These are phyloP conservation scores for Gopherus evgoodei DNA, from an alignment of 2,113 vertebrate species.

Conservation along the genomic window DNA sequence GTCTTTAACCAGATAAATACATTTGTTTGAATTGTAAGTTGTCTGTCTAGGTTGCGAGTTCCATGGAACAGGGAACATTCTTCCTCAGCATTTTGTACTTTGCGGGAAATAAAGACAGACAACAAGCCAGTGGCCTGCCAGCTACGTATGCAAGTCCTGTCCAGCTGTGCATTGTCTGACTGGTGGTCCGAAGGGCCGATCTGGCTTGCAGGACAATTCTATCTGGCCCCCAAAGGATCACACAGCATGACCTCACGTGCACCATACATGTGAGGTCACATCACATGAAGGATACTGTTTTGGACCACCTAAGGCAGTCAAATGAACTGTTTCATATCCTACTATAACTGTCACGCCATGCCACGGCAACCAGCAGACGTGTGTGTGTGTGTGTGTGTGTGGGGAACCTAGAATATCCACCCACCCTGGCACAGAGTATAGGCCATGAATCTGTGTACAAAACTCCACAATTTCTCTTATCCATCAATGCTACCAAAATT, in stretches of 20 bases:
- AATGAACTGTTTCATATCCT: background rate
- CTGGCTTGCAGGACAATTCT: background rate
- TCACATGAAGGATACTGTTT: background rate
- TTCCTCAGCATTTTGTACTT: background rate
- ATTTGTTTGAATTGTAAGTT: background rate
- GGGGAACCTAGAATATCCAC: background rate
- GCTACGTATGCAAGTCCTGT: background rate
- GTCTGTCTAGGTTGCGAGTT: rapidly evolving
- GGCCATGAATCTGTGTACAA: background rate
- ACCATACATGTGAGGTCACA: background rate
- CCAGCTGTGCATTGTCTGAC: background rate
- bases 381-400: background rate
- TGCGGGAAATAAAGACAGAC: background rate
- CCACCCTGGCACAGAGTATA: background rate
- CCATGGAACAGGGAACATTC: background rate
- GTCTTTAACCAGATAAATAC: background rate
- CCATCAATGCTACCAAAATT: background rate
- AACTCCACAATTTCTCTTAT: background rate
- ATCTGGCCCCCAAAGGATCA: background rate
- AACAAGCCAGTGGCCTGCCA: background rate
- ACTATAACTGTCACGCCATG: background rate
- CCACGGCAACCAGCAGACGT: background rate
- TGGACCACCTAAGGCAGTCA: background rate
- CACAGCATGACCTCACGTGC: background rate
- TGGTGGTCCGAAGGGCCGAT: background rate